Evolutionary conservation across 2,113 vertebrate species (phyloP).

Genomic region (Cathartes aura): DNA sequence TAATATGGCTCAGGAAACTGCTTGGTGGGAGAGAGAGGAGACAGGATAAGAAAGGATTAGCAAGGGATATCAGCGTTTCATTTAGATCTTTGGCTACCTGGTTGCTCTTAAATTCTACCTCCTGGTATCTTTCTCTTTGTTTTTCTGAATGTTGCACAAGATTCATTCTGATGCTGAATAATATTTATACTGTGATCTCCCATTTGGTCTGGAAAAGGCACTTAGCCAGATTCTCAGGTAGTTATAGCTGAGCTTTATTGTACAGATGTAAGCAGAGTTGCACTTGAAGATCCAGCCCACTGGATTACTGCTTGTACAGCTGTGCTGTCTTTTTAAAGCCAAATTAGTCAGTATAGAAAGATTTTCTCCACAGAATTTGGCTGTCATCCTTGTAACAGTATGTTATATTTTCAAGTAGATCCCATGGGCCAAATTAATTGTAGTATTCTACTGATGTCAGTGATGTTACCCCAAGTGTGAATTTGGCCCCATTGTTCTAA

Average conservation of each 20-base stretch:
- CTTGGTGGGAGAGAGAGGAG: background rate
- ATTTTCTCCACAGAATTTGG: slow-evolving; percentile 43
- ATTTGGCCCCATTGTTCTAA: slow-evolving; percentile 60
- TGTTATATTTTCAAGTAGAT: slow-evolving; percentile 56
- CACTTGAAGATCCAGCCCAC: background rate
- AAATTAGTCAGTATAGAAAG: background rate
- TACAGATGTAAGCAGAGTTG: background rate
- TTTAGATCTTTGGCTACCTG: slow-evolving; percentile 9
- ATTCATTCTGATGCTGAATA: background rate
- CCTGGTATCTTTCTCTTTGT: background rate
- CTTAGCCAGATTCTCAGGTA: background rate
- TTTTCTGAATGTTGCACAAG: background rate
- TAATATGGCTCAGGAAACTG: background rate
- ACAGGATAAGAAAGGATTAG: slow-evolving; percentile 44
- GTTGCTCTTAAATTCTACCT: background rate
- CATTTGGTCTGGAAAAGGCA: background rate
- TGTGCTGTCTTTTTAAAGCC: slow-evolving; percentile 25
- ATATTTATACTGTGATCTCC: background rate
- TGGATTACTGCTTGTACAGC: slow-evolving; percentile 4
- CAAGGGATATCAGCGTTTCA: slow-evolving; percentile 13
- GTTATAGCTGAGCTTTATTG: background rate
- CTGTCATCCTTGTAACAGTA: slow-evolving; percentile 19
- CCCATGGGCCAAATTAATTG: slow-evolving; percentile 52
- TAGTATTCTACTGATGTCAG: slow-evolving; percentile 32
- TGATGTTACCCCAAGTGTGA: slow-evolving; percentile 54